phyloP scores from a whole-genome alignment of 2,113 vertebrate genomes.

The Holacanthus passer region DNA sequence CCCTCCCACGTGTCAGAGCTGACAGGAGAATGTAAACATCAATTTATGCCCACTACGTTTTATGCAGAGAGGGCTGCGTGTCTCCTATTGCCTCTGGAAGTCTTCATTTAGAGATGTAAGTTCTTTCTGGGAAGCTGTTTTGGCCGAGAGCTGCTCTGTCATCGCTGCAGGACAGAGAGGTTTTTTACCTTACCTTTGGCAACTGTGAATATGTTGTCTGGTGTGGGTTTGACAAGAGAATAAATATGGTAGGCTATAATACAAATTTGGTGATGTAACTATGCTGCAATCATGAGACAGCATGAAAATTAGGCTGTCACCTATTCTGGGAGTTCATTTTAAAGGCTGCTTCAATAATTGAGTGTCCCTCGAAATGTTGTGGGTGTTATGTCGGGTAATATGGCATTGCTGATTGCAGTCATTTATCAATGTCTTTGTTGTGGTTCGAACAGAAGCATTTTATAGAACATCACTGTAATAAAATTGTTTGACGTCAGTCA shows the following conservation, averaged over 20 bases:
- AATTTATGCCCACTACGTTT: constrained; percentile 3
- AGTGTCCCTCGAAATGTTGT: constrained; percentile 40
- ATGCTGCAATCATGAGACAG: constrained; percentile 50
- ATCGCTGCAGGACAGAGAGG: constrained; percentile 19
- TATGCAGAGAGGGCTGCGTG: neutral
- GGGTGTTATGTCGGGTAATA: constrained; percentile 34
- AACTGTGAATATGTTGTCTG: constrained; percentile 29
- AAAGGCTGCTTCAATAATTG: constrained; percentile 44
- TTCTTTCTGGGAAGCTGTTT: constrained; percentile 20
- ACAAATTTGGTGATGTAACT: constrained; percentile 46
- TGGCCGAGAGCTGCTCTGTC: neutral
- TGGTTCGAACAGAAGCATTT: constrained; percentile 33
- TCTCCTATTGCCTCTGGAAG: constrained; percentile 11
- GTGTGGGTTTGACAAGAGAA: constrained; percentile 43
- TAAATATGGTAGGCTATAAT: constrained; percentile 51
- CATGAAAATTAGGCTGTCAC: constrained; percentile 69
- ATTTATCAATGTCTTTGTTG: constrained; percentile 62
- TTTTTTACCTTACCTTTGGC: constrained; percentile 22
- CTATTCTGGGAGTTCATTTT: constrained; percentile 53
- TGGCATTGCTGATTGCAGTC: constrained; percentile 53
- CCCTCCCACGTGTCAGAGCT: constrained; percentile 34
- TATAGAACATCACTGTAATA: neutral
- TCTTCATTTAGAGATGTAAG: constrained; percentile 38
- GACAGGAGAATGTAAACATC: constrained; percentile 45
- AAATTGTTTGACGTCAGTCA: constrained; percentile 17